Percentiles rank a stretch among this genome's conserved stretches.
Conservation (phyloP, 2,113 vertebrate genomes). For the Channa argus region DNA sequence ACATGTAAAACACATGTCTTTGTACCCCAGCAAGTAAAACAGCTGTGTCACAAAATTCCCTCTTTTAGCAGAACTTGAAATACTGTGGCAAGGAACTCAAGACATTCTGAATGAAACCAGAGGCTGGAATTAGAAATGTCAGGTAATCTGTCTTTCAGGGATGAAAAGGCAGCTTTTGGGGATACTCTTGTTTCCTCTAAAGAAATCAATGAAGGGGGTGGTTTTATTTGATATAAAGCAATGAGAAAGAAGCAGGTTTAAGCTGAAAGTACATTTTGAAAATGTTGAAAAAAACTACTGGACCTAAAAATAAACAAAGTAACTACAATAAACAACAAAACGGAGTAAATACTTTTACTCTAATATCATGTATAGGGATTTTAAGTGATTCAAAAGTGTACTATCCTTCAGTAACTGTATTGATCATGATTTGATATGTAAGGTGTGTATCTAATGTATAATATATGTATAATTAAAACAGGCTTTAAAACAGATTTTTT, state of each 20-base stretch:
- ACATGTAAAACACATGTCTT: constrained; percentile 40
- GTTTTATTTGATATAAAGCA: constrained; percentile 68
- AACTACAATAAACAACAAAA: neutral
- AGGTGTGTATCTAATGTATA: no score
- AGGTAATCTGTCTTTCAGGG: constrained; percentile 73
- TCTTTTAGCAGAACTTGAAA: constrained; percentile 39
- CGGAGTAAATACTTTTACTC: no score
- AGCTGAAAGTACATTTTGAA: constrained; percentile 48
- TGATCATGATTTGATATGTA: no score
- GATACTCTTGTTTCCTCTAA: constrained; percentile 68
- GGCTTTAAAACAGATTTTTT: no score
- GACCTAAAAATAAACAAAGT: constrained; percentile 10
- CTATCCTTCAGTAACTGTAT: no score
- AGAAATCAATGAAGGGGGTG: constrained; percentile 71
- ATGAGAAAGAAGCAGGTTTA: constrained; percentile 35
- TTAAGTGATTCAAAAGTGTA: no score
- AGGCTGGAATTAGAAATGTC: constrained; percentile 69
- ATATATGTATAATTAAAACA: no score
- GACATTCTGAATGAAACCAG: constrained; percentile 47
- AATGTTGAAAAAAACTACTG: constrained; percentile 5
- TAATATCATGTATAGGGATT: no score
- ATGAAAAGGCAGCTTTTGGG: constrained; percentile 71
- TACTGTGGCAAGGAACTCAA: neutral
- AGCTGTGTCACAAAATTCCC: constrained; percentile 44
- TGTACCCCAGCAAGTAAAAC: constrained; percentile 38